Evolutionary conservation across 2,797 vertebrate species (phyloP), one percentile per base, ranked within the genome.

Genomic region (Trematomus bernacchii): DNA sequence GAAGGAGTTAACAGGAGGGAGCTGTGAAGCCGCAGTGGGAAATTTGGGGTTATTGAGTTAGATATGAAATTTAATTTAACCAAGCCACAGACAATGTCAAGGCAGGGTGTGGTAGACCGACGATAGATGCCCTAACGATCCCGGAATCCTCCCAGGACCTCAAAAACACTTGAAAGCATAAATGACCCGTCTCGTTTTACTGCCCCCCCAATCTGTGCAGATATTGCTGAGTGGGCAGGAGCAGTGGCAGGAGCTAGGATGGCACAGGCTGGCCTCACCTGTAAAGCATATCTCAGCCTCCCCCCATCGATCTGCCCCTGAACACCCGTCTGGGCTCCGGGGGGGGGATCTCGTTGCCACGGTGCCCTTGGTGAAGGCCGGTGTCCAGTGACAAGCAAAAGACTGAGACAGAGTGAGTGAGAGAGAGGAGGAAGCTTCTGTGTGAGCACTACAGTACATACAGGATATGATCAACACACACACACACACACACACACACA

Each of bases 261-360:
- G 90, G 90, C 91, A 92, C 77, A 79, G 70, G 80, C 75, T 80
- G 81, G 86, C 84, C 87, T 91, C 89, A 92, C 91, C 89, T 92
- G 90, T 91, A 93, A 92, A 90, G 88, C 91, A 92, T 93, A 89
- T 92, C 90, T 82, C 59, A 88, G 82, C 82, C 80, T 80, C 76
- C 76, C 65, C 62, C 13, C 81, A 93, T 93, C 79, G 92, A 93
- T 92, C 91, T 89, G 83, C 90, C 88, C 87, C 90, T 79, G 84
- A 89, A 89, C 75, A 77, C 85, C 85, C 48, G 84, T 90, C 90
- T 92, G 87, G 91, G 90, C 89, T 91, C 89, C 85, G 37, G 73
- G 74, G 3, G 54, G 66, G 87, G 88, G 92, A 92, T 93, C 90
- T 70, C 90, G 23, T 92, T 93, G 90, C 92, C 88, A 91, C 89